phyloP scores from a whole-genome alignment of 2,888 invertebrate genomes.

The Zaprionus obscuricornis region DNA sequence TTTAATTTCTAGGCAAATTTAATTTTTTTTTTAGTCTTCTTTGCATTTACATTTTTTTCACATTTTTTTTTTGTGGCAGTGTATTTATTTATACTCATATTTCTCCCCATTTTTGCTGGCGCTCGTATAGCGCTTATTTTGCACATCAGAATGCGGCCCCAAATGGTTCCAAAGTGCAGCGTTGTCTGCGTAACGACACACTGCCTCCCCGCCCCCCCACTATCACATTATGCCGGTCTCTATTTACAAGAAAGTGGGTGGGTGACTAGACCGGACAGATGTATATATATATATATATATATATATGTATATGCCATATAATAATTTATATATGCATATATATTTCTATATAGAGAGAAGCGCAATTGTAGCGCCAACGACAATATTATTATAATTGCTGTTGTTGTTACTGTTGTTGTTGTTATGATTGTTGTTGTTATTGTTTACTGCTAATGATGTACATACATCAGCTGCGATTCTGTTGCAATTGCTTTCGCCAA shows the following conservation, averaged over 20 bases:
- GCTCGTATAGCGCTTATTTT: constrained; percentile 16
- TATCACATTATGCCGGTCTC: too few species aligned
- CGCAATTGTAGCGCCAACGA: constrained; percentile 30
- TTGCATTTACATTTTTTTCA: too few species aligned
- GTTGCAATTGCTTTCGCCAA: constrained; percentile 13
- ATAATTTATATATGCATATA: too few species aligned
- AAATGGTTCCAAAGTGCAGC: constrained; percentile 66
- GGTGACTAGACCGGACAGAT: constrained; percentile 33
- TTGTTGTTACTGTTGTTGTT: constrained; percentile 23
- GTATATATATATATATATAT: background rate
- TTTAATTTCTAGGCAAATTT: too few species aligned
- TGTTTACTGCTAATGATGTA: too few species aligned
- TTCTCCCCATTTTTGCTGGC: background rate
- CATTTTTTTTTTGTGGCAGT: constrained; percentile 29
- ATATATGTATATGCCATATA: too few species aligned
- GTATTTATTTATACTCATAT: constrained; percentile 24
- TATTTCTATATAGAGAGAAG: constrained; percentile 1
- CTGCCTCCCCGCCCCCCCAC: constrained; percentile 16
- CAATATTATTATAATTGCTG: constrained; percentile 8
- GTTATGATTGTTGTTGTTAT: too few species aligned
- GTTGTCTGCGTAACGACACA: constrained; percentile 43
- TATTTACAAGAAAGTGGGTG: constrained; percentile 38
- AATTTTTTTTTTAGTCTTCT: too few species aligned
- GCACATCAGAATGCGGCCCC: constrained; percentile 35
- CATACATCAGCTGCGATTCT: constrained; percentile 16